Evolutionary conservation across 2,797 vertebrate genomes (phyloP).

Genomic region (Chelmon rostratus): DNA sequence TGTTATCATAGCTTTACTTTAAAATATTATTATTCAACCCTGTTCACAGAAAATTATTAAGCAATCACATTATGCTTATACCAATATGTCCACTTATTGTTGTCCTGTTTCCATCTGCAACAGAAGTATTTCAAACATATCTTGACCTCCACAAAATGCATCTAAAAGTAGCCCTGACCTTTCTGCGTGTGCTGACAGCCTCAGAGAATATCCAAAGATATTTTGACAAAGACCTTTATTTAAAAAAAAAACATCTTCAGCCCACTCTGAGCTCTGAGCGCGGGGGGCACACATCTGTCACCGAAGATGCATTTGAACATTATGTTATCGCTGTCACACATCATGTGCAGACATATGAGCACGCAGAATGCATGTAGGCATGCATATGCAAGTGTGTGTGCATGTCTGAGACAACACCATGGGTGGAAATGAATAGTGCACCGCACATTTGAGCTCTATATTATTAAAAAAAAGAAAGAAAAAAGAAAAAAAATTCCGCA

Average conservation of each 20-base stretch:
- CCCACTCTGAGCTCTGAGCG: neutral
- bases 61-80: neutral
- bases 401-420: slow-evolving; percentile 6
- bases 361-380: slow-evolving; percentile 16
- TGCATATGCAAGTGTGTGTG: slow-evolving; percentile 11
- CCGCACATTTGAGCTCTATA: slow-evolving; percentile 22
- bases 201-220: neutral
- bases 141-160: neutral
- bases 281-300: slow-evolving; percentile 15
- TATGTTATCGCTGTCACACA: neutral
- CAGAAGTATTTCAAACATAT: neutral
- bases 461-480: no score
- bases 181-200: neutral
- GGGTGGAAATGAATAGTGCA: slow-evolving; percentile 52
- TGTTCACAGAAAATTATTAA: neutral
- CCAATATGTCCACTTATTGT: neutral
- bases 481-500: slow-evolving; percentile 43
- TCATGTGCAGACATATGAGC: neutral
- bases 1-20: neutral
- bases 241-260: neutral
- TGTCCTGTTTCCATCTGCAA: neutral
- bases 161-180: neutral
- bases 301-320: slow-evolving; percentile 21
- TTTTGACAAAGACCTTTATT: neutral
- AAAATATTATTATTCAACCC: neutral